Evolutionary conservation across 2,888 invertebrate species (phyloP), one percentile per base, ranked within the genome.

Genomic region (Piscicola geometra): DNA sequence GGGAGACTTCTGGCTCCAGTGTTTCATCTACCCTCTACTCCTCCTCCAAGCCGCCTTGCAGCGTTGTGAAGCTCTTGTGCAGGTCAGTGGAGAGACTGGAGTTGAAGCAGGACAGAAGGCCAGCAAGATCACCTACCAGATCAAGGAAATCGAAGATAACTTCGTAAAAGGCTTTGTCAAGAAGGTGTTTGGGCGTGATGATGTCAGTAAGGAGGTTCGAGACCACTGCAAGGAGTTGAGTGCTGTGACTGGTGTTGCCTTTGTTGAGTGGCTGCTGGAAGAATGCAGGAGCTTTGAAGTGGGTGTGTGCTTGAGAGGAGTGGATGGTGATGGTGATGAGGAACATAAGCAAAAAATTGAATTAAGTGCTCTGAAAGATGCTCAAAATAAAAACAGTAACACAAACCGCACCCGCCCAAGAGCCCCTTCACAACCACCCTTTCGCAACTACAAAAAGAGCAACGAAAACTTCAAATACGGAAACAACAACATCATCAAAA

Each of bases 1-100:
- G 47, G 56, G 30, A 1, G 72, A 72, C n/a, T 72, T 60, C 32
- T 72, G 72, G 72, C 18, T 56, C 60, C 56, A 60, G 30, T 72
- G 72, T 72, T 72, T 72, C 72, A 36, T 72, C 28, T 28, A 50
- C 1, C 72, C 72, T 21, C 56, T 72, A 0, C 47, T 47, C n/a
- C 47, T 72, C 21, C 32, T 72, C 18, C 52, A 72, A 32, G 28
- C 1, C 18, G 28, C 56, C n/a, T 32, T 30, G n/a, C 32, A 72
- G 56, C 32, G 47, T 33, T 33, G 32, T 60, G n/a, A 72, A 18
- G 9, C 18, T 15, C 18, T 72, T 9, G 0, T 47, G 25, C 33
- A 47, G 1, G 25, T 15, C 9, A 21, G 47, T 0, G 2, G 15
- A 1, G 30, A 41, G 15, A 30, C 36, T 12, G 15, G 28, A 18